phyloP scores from a whole-genome alignment of 2,888 invertebrate species.

The Stenchaetothrips biformis region DNA sequence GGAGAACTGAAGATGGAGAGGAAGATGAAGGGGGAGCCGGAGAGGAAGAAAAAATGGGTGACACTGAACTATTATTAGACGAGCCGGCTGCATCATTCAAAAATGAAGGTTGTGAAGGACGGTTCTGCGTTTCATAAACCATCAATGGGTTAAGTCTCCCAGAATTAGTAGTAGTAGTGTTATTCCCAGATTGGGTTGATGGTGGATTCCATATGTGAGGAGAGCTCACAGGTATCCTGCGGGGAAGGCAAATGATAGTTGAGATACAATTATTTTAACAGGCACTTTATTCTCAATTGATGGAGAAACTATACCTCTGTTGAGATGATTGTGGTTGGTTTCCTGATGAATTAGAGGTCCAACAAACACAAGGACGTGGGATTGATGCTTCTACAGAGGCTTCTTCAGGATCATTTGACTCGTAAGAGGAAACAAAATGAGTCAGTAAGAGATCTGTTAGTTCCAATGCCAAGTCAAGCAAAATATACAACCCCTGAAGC shows the following conservation, averaged over 20 bases:
- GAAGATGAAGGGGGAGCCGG: background rate
- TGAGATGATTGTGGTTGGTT: too few relatives aligned
- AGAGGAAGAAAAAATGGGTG: background rate
- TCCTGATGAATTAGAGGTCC: background rate
- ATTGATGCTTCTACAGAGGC: background rate
- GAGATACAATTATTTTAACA: too few relatives aligned
- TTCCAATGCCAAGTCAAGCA: slow-evolving; percentile 49
- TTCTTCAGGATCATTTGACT: background rate
- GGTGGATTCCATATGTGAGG: background rate
- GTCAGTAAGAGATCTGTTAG: slow-evolving; percentile 50
- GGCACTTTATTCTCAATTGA: too few relatives aligned
- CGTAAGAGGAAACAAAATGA: slow-evolving; percentile 43
- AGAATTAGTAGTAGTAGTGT: background rate
- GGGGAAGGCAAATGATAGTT: too few relatives aligned
- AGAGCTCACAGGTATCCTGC: background rate
- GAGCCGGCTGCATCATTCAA: background rate
- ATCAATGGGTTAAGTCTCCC: background rate
- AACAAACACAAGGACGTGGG: background rate
- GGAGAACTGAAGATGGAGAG: slow-evolving; percentile 4
- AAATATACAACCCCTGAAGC: slow-evolving; percentile 41
- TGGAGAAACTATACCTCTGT: too few relatives aligned
- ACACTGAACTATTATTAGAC: too few relatives aligned
- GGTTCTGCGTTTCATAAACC: background rate
- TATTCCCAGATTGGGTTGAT: background rate
- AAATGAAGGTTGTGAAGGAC: background rate